Conservation (phyloP, 2,888 invertebrate species). For the Stenurella melanura region DNA sequence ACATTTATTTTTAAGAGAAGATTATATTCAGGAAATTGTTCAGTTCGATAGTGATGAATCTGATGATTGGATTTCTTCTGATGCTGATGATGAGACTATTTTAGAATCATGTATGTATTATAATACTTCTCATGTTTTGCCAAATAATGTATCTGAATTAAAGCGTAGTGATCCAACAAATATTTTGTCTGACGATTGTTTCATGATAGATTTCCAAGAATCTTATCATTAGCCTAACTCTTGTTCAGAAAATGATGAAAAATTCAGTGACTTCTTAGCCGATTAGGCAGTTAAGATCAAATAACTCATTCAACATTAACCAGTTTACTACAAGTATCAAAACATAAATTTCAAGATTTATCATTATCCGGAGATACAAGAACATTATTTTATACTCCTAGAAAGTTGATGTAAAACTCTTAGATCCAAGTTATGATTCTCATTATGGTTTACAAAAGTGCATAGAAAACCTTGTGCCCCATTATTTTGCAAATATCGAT, state of each 20-base stretch:
- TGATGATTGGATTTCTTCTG: too few species aligned
- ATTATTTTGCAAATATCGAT: not conserved
- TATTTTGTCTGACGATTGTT: not conserved
- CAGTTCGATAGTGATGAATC: too few species aligned
- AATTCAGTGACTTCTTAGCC: not conserved
- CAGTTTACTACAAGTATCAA: slow-evolving; percentile 36
- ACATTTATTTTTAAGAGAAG: too few species aligned
- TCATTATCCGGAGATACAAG: slow-evolving; percentile 39
- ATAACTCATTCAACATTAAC: not conserved
- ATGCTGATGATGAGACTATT: too few species aligned
- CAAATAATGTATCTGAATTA: too few species aligned
- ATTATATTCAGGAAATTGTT: not conserved
- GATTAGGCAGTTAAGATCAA: not conserved
- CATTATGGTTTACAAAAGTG: slow-evolving; percentile 33
- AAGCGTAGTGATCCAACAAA: not conserved
- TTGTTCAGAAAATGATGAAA: not conserved
- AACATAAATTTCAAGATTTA: slow-evolving; percentile 33
- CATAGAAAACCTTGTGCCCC: not conserved
- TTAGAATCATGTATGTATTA: too few species aligned
- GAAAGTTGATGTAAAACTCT: slow-evolving; percentile 25
- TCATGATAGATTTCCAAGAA: not conserved
- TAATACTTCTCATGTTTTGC: too few species aligned
- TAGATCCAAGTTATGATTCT: slow-evolving; percentile 29
- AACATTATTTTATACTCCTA: slow-evolving; percentile 43
- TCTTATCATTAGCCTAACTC: too few species aligned